Evolutionary conservation across 37 sponge, comb jelly and placozoan species (phyloP), one percentile per base, ranked within the genome.

Genomic region (Amphimedon queenslandica): DNA sequence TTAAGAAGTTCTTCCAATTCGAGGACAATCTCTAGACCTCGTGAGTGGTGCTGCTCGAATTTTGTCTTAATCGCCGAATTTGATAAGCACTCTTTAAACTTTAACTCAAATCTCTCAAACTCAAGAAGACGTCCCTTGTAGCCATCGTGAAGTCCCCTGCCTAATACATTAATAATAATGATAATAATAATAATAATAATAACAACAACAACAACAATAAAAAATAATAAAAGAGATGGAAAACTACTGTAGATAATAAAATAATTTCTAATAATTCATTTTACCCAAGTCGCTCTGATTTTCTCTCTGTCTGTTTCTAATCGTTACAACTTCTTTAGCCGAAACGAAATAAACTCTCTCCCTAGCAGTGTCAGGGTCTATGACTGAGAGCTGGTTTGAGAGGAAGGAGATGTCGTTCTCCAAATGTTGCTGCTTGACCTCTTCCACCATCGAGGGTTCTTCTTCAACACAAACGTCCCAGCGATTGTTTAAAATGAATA

Each of bases 401-500:
- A 97, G 80, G 69, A 97, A 97, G 20, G 76, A 83, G 0, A 82
- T 51, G 27, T 80, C 79, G 5, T 68, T 60, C 0, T 82, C 58
- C 42, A 91, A 36, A 64, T 97, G 98, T 58, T 97, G 98, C 51
- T 67, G 40, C 69, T 71, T 79, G n/a, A 81, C 88, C 78, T 88
- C 83, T 21, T 80, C 88, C 67, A 70, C 37, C 66, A 78, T 65
- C 13, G 63, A 74, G 37, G 67, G 71, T 75, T 36, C 33, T 42
- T 83, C 85, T 42, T 71, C 57, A 8, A 87, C 90, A 27, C 90
- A 85, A 31, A 66, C 77, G 58, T 96, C 98, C 98, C 98, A 96
- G 43, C 94, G 81, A 61, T 96, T 96, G 76, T 96, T 96, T 30
- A 96, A 73, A 40, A 96, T 90, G 72, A 96, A 96, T 40, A 96